Conservation (phyloP, 2,113 vertebrate species). For the Piprites chloris region DNA sequence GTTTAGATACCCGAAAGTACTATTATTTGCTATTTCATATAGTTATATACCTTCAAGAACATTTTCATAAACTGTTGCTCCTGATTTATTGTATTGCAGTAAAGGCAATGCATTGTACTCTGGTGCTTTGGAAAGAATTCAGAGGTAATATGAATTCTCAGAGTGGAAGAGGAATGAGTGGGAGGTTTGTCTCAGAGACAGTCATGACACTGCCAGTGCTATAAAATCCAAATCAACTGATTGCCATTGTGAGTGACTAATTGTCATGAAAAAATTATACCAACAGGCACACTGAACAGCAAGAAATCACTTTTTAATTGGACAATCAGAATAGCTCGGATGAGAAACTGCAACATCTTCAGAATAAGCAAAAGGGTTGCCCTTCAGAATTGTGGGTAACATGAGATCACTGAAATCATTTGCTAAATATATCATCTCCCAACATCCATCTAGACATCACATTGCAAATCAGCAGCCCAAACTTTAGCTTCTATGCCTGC, state of each 20-base stretch:
- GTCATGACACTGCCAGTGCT: neutral
- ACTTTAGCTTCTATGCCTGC: neutral
- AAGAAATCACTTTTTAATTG: constrained; percentile 24
- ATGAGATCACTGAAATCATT: neutral
- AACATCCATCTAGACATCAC: neutral
- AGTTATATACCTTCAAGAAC: constrained; percentile 2
- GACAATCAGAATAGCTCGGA: neutral
- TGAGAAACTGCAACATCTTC: neutral
- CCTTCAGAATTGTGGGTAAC: neutral
- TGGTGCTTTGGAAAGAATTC: neutral
- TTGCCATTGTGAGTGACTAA: neutral
- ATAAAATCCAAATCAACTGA: neutral
- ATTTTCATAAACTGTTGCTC: constrained; percentile 27
- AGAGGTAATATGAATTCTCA: neutral
- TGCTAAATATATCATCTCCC: neutral
- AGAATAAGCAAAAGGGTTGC: neutral
- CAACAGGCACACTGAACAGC: neutral
- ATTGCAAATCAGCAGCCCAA: neutral
- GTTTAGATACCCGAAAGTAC: constrained; percentile 62
- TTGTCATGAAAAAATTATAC: neutral
- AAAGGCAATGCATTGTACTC: neutral
- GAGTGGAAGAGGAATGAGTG: neutral
- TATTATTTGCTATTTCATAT: neutral
- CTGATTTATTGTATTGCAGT: constrained; percentile 7
- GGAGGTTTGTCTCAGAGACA: neutral